phyloP scores from a whole-genome alignment of 2,888 invertebrate genomes.

The Cistogaster globosa region DNA sequence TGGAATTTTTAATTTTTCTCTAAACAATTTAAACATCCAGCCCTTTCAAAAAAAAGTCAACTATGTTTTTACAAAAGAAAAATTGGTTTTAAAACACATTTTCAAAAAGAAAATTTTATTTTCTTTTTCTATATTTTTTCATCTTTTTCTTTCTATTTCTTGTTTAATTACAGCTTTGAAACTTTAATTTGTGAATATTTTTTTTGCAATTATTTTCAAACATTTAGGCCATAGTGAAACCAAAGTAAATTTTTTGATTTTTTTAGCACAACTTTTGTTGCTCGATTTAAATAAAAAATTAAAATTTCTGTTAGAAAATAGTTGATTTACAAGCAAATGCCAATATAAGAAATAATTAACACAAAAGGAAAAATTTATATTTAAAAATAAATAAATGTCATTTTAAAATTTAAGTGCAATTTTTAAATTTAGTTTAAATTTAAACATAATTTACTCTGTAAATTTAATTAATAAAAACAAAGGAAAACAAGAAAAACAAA shows the following conservation, averaged over 20 bases:
- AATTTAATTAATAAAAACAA: slow-evolving; percentile 60
- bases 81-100: too few species aligned
- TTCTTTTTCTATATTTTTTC: slow-evolving; percentile 46
- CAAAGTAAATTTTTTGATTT: slow-evolving; percentile 13
- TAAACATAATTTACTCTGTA: slow-evolving; percentile 67
- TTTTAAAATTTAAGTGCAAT: slow-evolving; percentile 68
- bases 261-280: slow-evolving; percentile 26
- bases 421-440: slow-evolving; percentile 65
- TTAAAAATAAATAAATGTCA: slow-evolving; percentile 49
- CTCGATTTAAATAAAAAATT: slow-evolving; percentile 37
- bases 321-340: slow-evolving; percentile 57
- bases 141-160: slow-evolving; percentile 49
- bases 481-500: slow-evolving; percentile 37
- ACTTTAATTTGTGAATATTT: slow-evolving; percentile 42
- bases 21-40: neutral
- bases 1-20: neutral
- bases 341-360: slow-evolving; percentile 9
- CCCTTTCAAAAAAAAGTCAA: too few species aligned
- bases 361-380: slow-evolving; percentile 26
- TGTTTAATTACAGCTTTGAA: slow-evolving; percentile 60
- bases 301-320: slow-evolving; percentile 40
- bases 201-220: slow-evolving; percentile 27
- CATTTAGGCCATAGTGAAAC: slow-evolving; percentile 48
- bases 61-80: too few species aligned
- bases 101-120: neutral